phyloP scores from a whole-genome alignment of 2,888 invertebrate genomes.

The Drosophila mimetica region DNA sequence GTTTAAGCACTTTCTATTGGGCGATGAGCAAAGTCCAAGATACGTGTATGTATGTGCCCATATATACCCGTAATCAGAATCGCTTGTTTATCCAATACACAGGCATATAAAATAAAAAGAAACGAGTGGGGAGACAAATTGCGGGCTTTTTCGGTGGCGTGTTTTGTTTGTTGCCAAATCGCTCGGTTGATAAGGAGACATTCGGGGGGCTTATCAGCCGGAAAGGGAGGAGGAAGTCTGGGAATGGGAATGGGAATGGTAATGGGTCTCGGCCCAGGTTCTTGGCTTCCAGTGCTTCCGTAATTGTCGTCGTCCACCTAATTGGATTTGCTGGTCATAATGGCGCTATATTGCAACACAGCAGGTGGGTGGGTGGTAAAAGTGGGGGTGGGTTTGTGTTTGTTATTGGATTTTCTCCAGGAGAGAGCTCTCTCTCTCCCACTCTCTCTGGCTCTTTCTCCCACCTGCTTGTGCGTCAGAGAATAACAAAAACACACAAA shows the following conservation, averaged over 20 bases:
- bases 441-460: conserved; percentile 16
- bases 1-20: conserved; percentile 32
- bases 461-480: conserved; percentile 76
- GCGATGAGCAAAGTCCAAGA: conserved; percentile 39
- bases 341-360: conserved; percentile 42
- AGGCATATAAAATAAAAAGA: neutral
- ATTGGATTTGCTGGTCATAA: conserved; percentile 67
- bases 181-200: conserved; percentile 36
- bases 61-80: conserved; percentile 42
- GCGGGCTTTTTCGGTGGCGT: conserved; percentile 47
- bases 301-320: conserved; percentile 55
- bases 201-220: conserved; percentile 35
- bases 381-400: conserved; percentile 26
- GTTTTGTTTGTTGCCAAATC: conserved; percentile 48
- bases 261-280: neutral
- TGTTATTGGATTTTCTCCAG: conserved; percentile 68
- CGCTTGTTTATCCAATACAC: conserved; percentile 39
- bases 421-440: conserved; percentile 23
- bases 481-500: conserved; percentile 72
- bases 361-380: conserved; percentile 10
- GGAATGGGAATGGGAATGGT: conserved; percentile 28
- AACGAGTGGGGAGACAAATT: conserved; percentile 2
- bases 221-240: conserved; percentile 18
- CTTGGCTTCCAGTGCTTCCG: conserved; percentile 44
- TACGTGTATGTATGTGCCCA: conserved; percentile 21